Evolutionary conservation across 2,888 invertebrate species (phyloP), one percentile per base, ranked within the genome.

Genomic region (Drosophila paramelanica): DNA sequence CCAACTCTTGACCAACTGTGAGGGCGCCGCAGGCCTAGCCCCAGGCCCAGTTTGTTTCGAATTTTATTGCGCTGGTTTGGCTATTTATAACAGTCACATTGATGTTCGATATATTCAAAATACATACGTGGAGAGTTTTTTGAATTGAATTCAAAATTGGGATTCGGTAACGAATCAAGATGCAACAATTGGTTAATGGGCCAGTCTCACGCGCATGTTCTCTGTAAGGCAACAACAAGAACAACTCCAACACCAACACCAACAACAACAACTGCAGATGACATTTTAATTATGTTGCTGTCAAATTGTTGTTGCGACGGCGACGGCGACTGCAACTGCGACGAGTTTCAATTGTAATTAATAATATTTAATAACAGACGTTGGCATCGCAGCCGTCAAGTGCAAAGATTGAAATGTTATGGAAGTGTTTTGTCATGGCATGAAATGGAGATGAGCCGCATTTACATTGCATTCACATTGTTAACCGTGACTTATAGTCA

Each of bases 211-310:
- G 75, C 73, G 75, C 71, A 41, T 20, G 41, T 53, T 46, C 36
- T 39, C 53, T 55, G 69, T 51, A 65, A 46, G 33, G 53, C 43
- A 71, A 52, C 47, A 53, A 39, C 33, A 38, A 38, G 25, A 39
- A 31, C 57, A 61, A 38, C 56, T 45, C 36, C 39, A 50, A 38
- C 56, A 49, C 36, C 33, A 45, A 36, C 11, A 31, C 14, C 23
- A 39, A 43, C 33, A 51, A 23, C 41, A 46, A 57, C 68, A 79
- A 47, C 67, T 73, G 67, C 53, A 72, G 73, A 81, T 86, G 87
- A 87, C 86, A 87, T 88, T 83, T 87, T 88, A 87, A 88, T 87
- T 87, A 88, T 88, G 88, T 77, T 84, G 64, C 87, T 87, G 87
- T 86, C 88, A 86, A 80, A 81, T 68, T 70, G 81, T 67, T 70